Conservation (phyloP, 64 coral and sea anemone genomes). For the Stylophora pistillata region DNA sequence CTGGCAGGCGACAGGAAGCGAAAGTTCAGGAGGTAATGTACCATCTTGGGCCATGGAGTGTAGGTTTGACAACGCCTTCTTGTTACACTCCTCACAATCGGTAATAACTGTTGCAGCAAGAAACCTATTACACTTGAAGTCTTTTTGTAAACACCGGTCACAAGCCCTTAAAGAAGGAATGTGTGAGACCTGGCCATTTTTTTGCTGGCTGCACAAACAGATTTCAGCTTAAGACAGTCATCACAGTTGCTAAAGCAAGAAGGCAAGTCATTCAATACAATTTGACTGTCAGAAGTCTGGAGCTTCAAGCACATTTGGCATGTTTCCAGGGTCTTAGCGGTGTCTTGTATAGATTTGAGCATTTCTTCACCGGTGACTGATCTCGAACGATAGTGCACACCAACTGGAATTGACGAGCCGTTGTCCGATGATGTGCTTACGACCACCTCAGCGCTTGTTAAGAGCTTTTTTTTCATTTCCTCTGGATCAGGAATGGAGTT, state of each 20-base stretch:
- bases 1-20: conserved; percentile 28
- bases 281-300: conserved; percentile 1
- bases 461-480: conserved; percentile 51
- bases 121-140: conserved; percentile 2
- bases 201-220: conserved; percentile 47
- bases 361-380: conserved; percentile 20
- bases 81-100: conserved; percentile 43
- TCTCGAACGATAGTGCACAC: conserved; percentile 30
- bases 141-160: background rate
- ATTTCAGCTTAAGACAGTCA: conserved; percentile 7
- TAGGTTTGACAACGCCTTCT: background rate
- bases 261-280: background rate
- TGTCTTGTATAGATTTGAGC: conserved; percentile 15
- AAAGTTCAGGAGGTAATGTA: conserved; percentile 26
- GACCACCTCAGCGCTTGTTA: conserved; percentile 25
- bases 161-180: conserved; percentile 17
- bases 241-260: conserved; percentile 22
- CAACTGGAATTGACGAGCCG: conserved; percentile 22
- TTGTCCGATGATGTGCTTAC: conserved; percentile 17
- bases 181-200: conserved; percentile 36
- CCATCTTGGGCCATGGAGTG: background rate
- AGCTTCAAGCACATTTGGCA: conserved; percentile 30
- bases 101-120: background rate
- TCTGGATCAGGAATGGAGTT: conserved; percentile 18
- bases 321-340: conserved; percentile 8